phyloP scores from a whole-genome alignment of 2,888 invertebrate genomes.

The Acleris holmiana region DNA sequence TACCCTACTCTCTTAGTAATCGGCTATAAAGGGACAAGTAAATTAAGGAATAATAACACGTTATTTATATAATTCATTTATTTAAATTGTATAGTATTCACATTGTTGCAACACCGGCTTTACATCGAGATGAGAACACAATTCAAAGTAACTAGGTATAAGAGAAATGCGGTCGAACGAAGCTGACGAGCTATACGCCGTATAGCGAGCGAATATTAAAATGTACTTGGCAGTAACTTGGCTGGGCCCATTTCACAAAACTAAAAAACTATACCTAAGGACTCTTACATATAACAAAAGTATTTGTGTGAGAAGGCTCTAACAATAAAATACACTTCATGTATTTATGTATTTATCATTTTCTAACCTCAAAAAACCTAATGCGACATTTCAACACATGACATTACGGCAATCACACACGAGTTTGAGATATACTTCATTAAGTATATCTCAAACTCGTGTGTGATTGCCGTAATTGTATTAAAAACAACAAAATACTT shows the following conservation, averaged over 20 bases:
- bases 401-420: too few relatives aligned
- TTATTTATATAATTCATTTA: slow-evolving; percentile 83
- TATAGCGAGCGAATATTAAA: slow-evolving; percentile 52
- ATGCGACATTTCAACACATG: too few relatives aligned
- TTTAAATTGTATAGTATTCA: slow-evolving; percentile 83
- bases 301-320: too few relatives aligned
- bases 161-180: slow-evolving; percentile 79
- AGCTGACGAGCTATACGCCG: slow-evolving; percentile 62
- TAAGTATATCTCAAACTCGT: too few relatives aligned
- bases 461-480: too few relatives aligned
- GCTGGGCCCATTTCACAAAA: slow-evolving; percentile 18
- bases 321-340: too few relatives aligned
- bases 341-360: too few relatives aligned
- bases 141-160: slow-evolving; percentile 73
- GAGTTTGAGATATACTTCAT: too few relatives aligned
- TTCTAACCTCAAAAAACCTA: too few relatives aligned
- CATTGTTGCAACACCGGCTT: slow-evolving; percentile 80
- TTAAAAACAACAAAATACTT: too few relatives aligned
- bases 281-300: too few relatives aligned
- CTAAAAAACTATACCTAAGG: background rate
- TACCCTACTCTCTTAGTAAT: too few relatives aligned
- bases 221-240: slow-evolving; percentile 63
- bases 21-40: background rate
- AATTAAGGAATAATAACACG: slow-evolving; percentile 14
- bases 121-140: slow-evolving; percentile 82